phyloP scores from a whole-genome alignment of 2,113 vertebrate species.

The Dicaeum eximium region DNA sequence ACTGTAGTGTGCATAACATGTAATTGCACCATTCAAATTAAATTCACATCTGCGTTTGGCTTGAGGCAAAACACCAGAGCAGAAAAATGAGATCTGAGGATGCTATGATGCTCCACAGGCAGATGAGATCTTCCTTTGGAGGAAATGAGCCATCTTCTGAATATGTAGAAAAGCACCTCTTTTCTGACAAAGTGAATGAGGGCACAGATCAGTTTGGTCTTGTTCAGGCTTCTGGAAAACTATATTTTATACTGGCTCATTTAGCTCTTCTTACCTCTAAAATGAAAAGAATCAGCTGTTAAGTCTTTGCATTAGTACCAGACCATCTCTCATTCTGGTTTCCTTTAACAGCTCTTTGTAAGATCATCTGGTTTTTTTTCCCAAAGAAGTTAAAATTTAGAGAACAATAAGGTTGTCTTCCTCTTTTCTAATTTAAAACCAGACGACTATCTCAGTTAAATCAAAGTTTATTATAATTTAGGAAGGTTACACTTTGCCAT shows the following conservation, averaged over 20 bases:
- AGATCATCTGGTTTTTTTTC: background rate
- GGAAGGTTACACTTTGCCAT: background rate
- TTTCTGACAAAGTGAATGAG: background rate
- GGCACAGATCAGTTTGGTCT: background rate
- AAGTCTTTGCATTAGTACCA: background rate
- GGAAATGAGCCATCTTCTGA: background rate
- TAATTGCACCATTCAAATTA: conserved; percentile 9
- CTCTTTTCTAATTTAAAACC: background rate
- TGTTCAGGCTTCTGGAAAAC: background rate
- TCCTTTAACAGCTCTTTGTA: background rate
- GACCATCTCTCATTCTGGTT: background rate
- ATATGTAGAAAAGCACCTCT: background rate
- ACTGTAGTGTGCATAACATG: background rate
- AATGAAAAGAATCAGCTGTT: background rate
- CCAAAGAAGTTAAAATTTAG: background rate
- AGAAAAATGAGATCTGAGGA: background rate
- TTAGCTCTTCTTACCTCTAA: background rate
- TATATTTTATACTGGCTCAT: background rate
- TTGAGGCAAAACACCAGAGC: conserved; percentile 8
- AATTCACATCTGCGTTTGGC: conserved; percentile 2
- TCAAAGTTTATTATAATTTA: background rate
- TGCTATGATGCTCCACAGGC: background rate
- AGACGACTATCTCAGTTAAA: background rate
- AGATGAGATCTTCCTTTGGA: background rate
- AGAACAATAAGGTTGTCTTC: background rate